Base-by-base conservation (phyloP, 2,888 invertebrate species). In the Cephus nigrinus region DNA sequence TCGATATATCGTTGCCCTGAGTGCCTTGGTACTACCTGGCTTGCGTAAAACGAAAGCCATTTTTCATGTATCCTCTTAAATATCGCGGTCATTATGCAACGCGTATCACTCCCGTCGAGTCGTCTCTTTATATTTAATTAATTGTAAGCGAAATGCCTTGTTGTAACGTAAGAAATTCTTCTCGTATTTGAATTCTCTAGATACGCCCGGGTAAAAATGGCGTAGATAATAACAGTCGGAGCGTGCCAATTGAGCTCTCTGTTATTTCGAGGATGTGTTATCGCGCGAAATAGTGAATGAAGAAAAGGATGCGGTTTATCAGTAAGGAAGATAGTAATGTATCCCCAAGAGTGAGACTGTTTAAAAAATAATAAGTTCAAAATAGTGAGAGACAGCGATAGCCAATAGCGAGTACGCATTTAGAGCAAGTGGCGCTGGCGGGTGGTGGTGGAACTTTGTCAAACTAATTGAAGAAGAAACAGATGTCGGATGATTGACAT, bases 1-100 rank as follows among this genome's bases (percentile, higher is more conserved):
- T 87, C 85, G 84, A 87, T 86, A 86, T 87, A 86, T 86, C 86
- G 86, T 87, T 88, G 88, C 88, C 88, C 88, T 88, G 88, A 88
- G 88, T 88, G 88, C 88, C 88, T 88, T 88, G 87, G 85, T 87
- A 88, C 55, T 55, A 55, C 86, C 88, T 84, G 85, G 86, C 85
- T 86, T 87, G 82, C 81, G 81, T 15, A 23, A 55, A 85, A 85
- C 84, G 82, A 83, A 85, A 85, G 80, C 77, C 74, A 69, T 76
- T 78, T 76, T 80, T 80, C 55, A 23, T 23, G 23, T 55, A 9
- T 55, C 23, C 23, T 55, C 9, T 55, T 55, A 55, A 55, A 55
- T 55, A 23, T 55, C 23, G 55, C 55, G 55, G 23, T 55, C 55
- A 55, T 55, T 55, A 55, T 55, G 55, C 55, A 55, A 55, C 55